Evolutionary conservation across 2,888 invertebrate genomes (phyloP), one percentile per base, ranked within the genome.

Genomic region (Scaptomyza reducta): DNA sequence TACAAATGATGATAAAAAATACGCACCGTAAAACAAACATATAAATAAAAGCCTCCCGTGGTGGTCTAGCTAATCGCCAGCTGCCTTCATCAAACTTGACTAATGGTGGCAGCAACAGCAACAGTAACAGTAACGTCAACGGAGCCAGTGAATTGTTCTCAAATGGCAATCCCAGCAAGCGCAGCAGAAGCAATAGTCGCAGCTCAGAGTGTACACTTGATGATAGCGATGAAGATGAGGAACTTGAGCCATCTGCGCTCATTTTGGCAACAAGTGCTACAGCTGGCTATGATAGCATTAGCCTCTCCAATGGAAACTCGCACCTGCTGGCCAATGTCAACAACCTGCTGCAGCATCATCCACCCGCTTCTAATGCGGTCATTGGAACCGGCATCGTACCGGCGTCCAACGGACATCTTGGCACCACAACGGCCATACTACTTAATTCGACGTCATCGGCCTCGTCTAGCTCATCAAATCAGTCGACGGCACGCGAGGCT

Each of bases 1-100:
- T 41, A 51, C 35, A 58, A 54, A 54, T 54, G 50, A 47, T 14
- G 29, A 46, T n/a, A 71, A 71, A 74, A 45, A 56, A 58, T 42
- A 49, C 47, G 60, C 51, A 60, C 18, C 60, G 47, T 33, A 58
- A 50, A 61, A 58, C 62, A 60, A 70, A 70, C 61, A 76, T 69
- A 73, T 79, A 81, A 86, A 88, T 76, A 63, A 87, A 88, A 91
- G 98, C 96, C 61, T 95, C 95, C 70, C 94, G 95, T 77, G 95
- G 96, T 67, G 95, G 95, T 72, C 92, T 96, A 74, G 96, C 96
- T 11, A 94, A 95, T 91, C 93, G 96, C 59, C 95, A 95, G 90
- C 91, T 95, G 79, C 95, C 95, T 41, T 93, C 92, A 54, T 71
- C 88, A 42, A 62, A 64, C 16, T 54, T 70, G 11, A 22, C 71